Conservation (phyloP, 2,113 vertebrate genomes). For the Thalassoma bifasciatum region DNA sequence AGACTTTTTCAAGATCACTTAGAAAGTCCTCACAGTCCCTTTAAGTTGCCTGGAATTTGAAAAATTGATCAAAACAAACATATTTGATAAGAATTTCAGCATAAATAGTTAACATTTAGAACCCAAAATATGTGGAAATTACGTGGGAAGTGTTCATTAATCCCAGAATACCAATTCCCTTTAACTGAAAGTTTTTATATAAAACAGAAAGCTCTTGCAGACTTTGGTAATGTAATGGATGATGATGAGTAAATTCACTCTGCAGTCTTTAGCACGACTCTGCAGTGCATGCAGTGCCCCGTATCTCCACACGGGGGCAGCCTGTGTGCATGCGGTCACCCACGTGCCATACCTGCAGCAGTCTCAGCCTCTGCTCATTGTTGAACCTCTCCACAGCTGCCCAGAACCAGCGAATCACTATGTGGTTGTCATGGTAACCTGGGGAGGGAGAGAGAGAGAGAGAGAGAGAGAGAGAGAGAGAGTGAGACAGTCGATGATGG, state of each 20-base stretch:
- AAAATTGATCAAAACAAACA: no score
- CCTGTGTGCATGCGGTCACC: constrained; percentile 1
- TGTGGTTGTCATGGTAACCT: constrained; percentile 99
- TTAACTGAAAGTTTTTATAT: not conserved
- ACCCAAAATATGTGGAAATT: no score
- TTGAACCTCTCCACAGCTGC: constrained; percentile 98
- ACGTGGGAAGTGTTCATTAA: no score
- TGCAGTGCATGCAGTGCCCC: constrained; percentile 16
- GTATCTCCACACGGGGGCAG: constrained; percentile 48
- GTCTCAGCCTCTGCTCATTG: constrained; percentile 96
- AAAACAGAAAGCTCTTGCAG: not conserved
- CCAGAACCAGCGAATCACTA: constrained; percentile 99
- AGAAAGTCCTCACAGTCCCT: no score
- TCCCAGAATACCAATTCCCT: not conserved
- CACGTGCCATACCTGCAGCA: constrained; percentile 89
- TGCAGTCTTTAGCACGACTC: not conserved
- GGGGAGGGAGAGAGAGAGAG: no score
- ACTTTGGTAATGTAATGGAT: not conserved
- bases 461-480: no score
- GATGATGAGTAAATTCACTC: not conserved
- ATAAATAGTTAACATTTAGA: no score
- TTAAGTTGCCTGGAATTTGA: no score
- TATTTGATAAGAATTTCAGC: no score
- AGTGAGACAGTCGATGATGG: constrained; percentile 43
- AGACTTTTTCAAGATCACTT: no score